Evolutionary conservation across 2,888 invertebrate species (phyloP), one percentile per base, ranked within the genome.

Genomic region (Eumerus sabulonum): DNA sequence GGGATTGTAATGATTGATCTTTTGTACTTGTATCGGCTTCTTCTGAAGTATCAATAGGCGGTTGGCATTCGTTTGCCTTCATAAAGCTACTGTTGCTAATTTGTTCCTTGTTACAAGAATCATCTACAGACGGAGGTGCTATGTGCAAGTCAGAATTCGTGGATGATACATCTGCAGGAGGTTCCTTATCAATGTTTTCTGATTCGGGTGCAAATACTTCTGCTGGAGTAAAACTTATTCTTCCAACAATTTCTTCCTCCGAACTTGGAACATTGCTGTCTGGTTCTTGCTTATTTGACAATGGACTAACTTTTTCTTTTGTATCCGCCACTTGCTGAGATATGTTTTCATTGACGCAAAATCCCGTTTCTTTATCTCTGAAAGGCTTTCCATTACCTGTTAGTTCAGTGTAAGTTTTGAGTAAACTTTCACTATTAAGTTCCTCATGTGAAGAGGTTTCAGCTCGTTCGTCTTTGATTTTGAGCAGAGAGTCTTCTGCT

Each of bases 181-280:
- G 57, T 17, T 67, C 62, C 11, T 0, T 13, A 0, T 11, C 40
- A n/a, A 11, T 13, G 4, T 19, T n/a, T 16, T 70, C 60, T 3
- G 40, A 51, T 12, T 40, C 17, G 38, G 64, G 50, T 1, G 74
- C 64, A 40, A 35, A 74, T 0, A 70, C 64, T 50, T 79, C 70
- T 0, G 64, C 18, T 35, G 68, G 68, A n/a, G 79, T 50, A 54
- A 64, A 70, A 3, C 17, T 64, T n/a, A 79, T 63, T 38, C 64
- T 59, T 0, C 51, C 64, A 9, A 74, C 54, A 50, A 79, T 77
- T 36, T 68, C 73, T 12, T 77, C 77, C 9, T 77, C 73, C 9
- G 57, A 57, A 12, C 67, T 62, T 17, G 57, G 54, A 1, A 67
- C 42, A 17, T 76, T 71, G 12, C 67, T 63, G 38, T 68, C 67